phyloP scores from a whole-genome alignment of 1,140 invertebrate genomes.

The Drosophila varians region DNA sequence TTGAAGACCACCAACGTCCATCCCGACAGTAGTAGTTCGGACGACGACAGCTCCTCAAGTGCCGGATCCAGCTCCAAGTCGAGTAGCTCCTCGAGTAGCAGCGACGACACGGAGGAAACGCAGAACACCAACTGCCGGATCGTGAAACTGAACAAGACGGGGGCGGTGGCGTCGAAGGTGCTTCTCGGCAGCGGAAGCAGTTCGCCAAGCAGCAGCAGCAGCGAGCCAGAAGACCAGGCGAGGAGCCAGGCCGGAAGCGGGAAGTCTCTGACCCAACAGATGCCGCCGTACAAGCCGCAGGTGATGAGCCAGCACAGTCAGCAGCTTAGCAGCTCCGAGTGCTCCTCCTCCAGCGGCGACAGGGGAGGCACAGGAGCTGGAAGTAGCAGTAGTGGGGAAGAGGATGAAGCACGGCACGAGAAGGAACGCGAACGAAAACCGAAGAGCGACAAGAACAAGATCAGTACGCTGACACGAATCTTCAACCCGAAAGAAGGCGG shows the following conservation, averaged over 20 bases:
- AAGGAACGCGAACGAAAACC: conserved; percentile 54
- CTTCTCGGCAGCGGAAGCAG: conserved; percentile 24
- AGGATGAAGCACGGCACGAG: conserved; percentile 50
- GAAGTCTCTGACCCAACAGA: conserved; percentile 11
- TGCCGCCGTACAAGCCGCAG: conserved; percentile 15
- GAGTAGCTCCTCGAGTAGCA: conserved; percentile 50
- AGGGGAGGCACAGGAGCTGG: conserved; percentile 38
- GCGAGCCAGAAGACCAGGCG: conserved; percentile 19
- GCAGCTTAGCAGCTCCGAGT: conserved; percentile 55
- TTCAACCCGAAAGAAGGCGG: conserved; percentile 87
- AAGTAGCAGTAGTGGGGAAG: conserved; percentile 61
- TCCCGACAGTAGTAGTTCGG: conserved; percentile 40
- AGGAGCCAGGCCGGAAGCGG: conserved; percentile 16
- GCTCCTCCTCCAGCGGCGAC: conserved; percentile 46
- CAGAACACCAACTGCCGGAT: conserved; percentile 26
- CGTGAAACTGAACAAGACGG: conserved; percentile 46
- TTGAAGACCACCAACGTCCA: neutral
- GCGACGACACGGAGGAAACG: conserved; percentile 52
- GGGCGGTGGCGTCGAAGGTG: conserved; percentile 7
- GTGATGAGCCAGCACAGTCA: conserved; percentile 32
- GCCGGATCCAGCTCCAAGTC: conserved; percentile 56
- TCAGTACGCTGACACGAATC: conserved; percentile 87
- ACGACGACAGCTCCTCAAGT: conserved; percentile 60
- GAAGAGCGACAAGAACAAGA: conserved; percentile 88
- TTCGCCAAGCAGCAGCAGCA: conserved; percentile 26